Evolutionary conservation across 2,113 vertebrate genomes (phyloP).

Genomic region (Sinocyclocheilus anophthalmus): DNA sequence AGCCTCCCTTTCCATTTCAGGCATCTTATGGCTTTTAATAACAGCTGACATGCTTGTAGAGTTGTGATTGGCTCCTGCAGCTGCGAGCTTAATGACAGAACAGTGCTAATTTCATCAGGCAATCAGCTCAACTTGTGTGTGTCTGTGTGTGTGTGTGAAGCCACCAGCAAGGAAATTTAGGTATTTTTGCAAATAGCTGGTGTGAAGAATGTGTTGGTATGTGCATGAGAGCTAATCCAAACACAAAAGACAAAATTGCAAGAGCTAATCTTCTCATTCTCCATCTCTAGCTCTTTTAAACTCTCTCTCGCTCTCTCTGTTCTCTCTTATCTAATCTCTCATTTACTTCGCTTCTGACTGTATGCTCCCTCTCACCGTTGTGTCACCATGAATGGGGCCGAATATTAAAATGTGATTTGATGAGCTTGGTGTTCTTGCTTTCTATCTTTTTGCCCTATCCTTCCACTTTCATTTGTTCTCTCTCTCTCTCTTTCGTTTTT

Average conservation of each 20-base stretch:
- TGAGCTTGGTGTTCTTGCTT: slow-evolving; percentile 67
- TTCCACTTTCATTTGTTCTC: slow-evolving; percentile 59
- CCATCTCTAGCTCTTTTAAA: slow-evolving; percentile 18
- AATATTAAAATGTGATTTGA: slow-evolving; percentile 76
- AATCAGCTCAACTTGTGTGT: slow-evolving; percentile 42
- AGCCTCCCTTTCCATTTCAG: slow-evolving; percentile 13
- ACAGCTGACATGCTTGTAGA: slow-evolving; percentile 44
- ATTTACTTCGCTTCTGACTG: slow-evolving; percentile 22
- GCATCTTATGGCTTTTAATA: slow-evolving; percentile 41
- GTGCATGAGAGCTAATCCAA: slow-evolving; percentile 63
- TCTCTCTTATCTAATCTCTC: slow-evolving; percentile 34
- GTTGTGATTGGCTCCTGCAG: slow-evolving; percentile 59
- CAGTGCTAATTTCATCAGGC: slow-evolving; percentile 71
- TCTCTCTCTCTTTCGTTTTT: slow-evolving; percentile 14
- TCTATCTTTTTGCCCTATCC: slow-evolving; percentile 46
- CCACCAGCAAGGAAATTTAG: background rate
- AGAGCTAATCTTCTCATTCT: slow-evolving; percentile 33
- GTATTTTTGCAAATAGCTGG: background rate
- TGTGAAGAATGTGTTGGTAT: slow-evolving; percentile 1
- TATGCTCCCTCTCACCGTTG: slow-evolving; percentile 4
- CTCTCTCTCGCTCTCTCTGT: slow-evolving; percentile 38
- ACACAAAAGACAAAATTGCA: slow-evolving; percentile 66
- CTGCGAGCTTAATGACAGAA: slow-evolving; percentile 63
- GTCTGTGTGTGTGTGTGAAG: background rate
- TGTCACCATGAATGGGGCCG: slow-evolving; percentile 38